Percentiles rank a stretch among this genome's conserved stretches.
Evolutionary conservation across 2,113 vertebrate genomes (phyloP).

Genomic region (Rousettus leschenaultii): DNA sequence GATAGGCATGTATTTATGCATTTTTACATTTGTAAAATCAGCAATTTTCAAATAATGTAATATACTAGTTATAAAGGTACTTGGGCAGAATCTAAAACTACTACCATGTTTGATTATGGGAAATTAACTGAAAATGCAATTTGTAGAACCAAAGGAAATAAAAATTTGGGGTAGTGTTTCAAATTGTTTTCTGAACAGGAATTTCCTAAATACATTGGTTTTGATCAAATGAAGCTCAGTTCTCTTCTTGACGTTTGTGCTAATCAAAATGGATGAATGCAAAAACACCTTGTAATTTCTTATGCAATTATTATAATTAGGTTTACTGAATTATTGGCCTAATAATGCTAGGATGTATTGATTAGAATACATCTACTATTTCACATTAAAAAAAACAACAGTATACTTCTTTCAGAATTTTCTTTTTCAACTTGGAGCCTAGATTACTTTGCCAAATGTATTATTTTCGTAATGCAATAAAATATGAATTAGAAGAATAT

Average conservation of each 20-base stretch:
- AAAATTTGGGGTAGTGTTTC: slow-evolving; percentile 56
- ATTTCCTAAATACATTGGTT: slow-evolving; percentile 51
- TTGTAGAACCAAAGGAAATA: slow-evolving; percentile 72
- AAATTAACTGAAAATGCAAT: slow-evolving; percentile 60
- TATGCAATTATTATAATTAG: slow-evolving; percentile 68
- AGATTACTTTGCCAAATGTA: slow-evolving; percentile 78
- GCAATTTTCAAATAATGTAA: slow-evolving; percentile 63
- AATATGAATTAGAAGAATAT: slow-evolving; percentile 69
- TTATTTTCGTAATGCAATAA: slow-evolving; percentile 80
- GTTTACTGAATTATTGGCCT: slow-evolving; percentile 59
- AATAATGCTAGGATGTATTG: slow-evolving; percentile 71
- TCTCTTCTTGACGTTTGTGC: slow-evolving; percentile 57
- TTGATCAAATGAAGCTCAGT: slow-evolving; percentile 50
- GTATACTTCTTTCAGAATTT: slow-evolving; percentile 63
- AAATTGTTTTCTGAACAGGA: slow-evolving; percentile 56
- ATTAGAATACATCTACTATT: slow-evolving; percentile 67
- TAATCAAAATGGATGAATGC: slow-evolving; percentile 61
- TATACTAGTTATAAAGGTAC: slow-evolving; percentile 67
- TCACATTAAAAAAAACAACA: slow-evolving; percentile 62
- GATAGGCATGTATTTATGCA: slow-evolving; percentile 75
- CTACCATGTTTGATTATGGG: slow-evolving; percentile 53
- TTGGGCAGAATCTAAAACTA: slow-evolving; percentile 60
- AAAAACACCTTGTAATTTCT: slow-evolving; percentile 65
- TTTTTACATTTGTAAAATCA: slow-evolving; percentile 72
- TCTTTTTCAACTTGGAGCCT: slow-evolving; percentile 69